Conservation (phyloP, 2,113 vertebrate species). For the Salvelinus namaycush region DNA sequence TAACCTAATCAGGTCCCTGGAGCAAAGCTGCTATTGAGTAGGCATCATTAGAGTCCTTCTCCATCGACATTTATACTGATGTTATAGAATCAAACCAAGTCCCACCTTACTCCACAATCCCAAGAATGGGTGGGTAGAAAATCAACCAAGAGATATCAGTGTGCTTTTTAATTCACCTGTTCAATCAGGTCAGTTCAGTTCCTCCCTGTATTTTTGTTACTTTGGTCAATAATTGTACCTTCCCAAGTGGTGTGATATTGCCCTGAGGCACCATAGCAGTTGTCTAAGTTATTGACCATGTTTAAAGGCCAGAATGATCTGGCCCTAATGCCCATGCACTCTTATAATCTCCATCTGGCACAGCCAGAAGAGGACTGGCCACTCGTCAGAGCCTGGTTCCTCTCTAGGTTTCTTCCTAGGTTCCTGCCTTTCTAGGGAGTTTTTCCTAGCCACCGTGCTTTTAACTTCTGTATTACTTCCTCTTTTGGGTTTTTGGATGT, state of each 20-base stretch:
- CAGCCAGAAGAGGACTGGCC: no score
- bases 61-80: slow-evolving; percentile 39
- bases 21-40: slow-evolving; percentile 31
- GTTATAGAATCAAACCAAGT: slow-evolving; percentile 22
- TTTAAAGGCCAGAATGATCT: slow-evolving; percentile 25
- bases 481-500: no score
- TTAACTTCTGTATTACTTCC: no score
- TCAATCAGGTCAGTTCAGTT: not conserved
- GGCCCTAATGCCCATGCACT: no score
- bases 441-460: no score
- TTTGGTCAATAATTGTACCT: slow-evolving; percentile 53
- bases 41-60: slow-evolving; percentile 34
- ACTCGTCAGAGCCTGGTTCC: no score
- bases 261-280: slow-evolving; percentile 53
- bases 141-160: slow-evolving; percentile 1
- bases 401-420: no score
- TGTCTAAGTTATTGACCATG: slow-evolving; percentile 65
- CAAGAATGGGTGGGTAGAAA: slow-evolving; percentile 10
- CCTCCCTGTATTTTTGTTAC: slow-evolving; percentile 3
- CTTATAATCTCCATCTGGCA: no score
- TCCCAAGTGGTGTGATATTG: slow-evolving; percentile 64
- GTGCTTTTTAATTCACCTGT: not conserved
- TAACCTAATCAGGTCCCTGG: slow-evolving; percentile 60
- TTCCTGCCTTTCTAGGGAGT: no score
- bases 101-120: not conserved